A percentile compares a stretch with the other conserved stretches of the same genome.
Conservation (phyloP, 2,888 invertebrate species). For the Pelosia muscerda region DNA sequence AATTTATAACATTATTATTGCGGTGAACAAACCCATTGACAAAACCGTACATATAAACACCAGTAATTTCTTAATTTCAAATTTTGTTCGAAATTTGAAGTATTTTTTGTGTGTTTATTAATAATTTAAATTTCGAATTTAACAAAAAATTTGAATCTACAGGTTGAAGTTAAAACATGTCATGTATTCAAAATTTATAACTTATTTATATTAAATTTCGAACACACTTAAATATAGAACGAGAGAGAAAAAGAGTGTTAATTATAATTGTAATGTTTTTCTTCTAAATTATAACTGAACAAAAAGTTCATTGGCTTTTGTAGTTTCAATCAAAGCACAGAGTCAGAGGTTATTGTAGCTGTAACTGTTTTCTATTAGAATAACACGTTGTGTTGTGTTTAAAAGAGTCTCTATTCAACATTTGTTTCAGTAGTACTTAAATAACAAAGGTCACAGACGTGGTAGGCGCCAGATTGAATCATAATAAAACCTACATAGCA, state of each 20-base stretch:
- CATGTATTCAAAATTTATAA: neutral
- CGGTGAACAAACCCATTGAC: neutral
- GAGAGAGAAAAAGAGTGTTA: neutral
- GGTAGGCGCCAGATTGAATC: conserved; percentile 18
- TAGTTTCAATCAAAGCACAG: conserved; percentile 8
- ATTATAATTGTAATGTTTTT: neutral
- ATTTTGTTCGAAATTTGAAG: conserved; percentile 8
- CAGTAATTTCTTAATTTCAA: neutral
- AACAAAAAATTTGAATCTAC: neutral
- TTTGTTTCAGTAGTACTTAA: conserved; percentile 4
- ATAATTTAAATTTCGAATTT: neutral
- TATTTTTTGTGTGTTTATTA: neutral
- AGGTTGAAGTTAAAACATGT: neutral
- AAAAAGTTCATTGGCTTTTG: conserved; percentile 14
- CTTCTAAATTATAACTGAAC: conserved; percentile 5
- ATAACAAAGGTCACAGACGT: conserved; percentile 11
- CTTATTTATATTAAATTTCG: neutral
- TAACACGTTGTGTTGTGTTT: conserved; percentile 1
- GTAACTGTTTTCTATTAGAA: conserved; percentile 17
- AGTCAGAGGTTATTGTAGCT: conserved; percentile 16
- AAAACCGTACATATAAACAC: neutral
- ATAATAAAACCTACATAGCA: conserved; percentile 26
- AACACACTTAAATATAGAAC: neutral
- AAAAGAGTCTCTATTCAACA: conserved; percentile 4
- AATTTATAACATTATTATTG: neutral